phyloP scores from a whole-genome alignment of 2,797 vertebrate species.

The Oreochromis grahami region DNA sequence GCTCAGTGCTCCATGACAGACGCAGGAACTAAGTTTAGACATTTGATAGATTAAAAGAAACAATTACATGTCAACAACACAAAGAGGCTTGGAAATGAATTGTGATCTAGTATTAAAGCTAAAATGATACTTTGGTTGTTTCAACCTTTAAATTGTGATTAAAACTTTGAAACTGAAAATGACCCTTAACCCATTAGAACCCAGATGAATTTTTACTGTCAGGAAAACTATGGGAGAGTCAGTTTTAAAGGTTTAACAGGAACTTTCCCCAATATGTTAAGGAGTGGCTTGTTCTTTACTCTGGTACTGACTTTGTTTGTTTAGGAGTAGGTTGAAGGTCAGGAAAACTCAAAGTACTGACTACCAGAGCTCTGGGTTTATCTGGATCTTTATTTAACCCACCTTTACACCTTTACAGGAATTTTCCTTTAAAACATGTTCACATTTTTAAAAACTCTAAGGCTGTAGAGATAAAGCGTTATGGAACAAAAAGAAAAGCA shows the following conservation, averaged over 20 bases:
- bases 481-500: not conserved
- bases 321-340: not conserved
- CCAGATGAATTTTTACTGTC: not conserved
- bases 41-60: not conserved
- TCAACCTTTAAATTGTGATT: not conserved
- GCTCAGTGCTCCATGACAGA: not conserved
- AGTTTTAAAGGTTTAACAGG: not conserved
- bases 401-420: not conserved
- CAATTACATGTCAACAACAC: slow-evolving; percentile 32
- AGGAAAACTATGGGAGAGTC: not conserved
- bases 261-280: not conserved
- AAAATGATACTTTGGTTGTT: not conserved
- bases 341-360: not conserved
- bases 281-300: not conserved
- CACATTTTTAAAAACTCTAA: not conserved
- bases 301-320: not conserved
- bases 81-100: not conserved
- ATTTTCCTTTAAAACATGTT: not conserved
- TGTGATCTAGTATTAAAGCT: not conserved
- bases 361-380: not conserved
- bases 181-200: not conserved
- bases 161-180: not conserved
- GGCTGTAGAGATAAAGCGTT: not conserved
- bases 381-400: not conserved
- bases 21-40: not conserved